These are phyloP conservation scores for Rutpela maculata DNA, from an alignment of 2,888 invertebrate species.

Conservation along the genomic window DNA sequence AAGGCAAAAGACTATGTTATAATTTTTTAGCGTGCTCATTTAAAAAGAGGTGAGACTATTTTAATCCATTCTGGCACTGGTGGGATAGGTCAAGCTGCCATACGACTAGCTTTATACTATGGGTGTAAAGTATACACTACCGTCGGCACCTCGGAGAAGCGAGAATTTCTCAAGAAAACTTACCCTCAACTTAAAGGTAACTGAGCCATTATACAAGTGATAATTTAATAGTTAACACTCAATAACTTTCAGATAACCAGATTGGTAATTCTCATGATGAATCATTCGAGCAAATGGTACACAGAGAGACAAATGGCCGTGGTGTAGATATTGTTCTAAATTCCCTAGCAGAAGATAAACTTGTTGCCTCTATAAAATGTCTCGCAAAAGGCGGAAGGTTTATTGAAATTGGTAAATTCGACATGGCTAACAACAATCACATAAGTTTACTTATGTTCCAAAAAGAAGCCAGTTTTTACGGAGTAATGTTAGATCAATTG, in stretches of 20 bases:
- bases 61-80: slow-evolving; percentile 80
- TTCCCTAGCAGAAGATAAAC: slow-evolving; percentile 93
- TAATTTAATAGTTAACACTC: background rate
- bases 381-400: slow-evolving; percentile 81
- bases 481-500: slow-evolving; percentile 82
- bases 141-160: slow-evolving; percentile 81
- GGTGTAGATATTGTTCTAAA: slow-evolving; percentile 96
- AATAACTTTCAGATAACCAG: slow-evolving; percentile 51
- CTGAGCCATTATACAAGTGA: slow-evolving; percentile 36
- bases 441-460: slow-evolving; percentile 82
- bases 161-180: slow-evolving; percentile 78
- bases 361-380: slow-evolving; percentile 82
- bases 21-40: slow-evolving; percentile 50
- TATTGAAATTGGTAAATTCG: slow-evolving; percentile 91
- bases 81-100: slow-evolving; percentile 89
- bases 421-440: slow-evolving; percentile 82
- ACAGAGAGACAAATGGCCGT: slow-evolving; percentile 85
- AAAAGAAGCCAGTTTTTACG: slow-evolving; percentile 85
- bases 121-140: slow-evolving; percentile 84
- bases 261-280: slow-evolving; percentile 84
- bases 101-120: slow-evolving; percentile 80
- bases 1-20: too few relatives aligned
- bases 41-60: slow-evolving; percentile 72
- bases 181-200: slow-evolving; percentile 73
- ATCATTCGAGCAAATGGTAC: slow-evolving; percentile 91